Conservation (phyloP, 2,888 invertebrate genomes). For the Carterocephalus palaemon region DNA sequence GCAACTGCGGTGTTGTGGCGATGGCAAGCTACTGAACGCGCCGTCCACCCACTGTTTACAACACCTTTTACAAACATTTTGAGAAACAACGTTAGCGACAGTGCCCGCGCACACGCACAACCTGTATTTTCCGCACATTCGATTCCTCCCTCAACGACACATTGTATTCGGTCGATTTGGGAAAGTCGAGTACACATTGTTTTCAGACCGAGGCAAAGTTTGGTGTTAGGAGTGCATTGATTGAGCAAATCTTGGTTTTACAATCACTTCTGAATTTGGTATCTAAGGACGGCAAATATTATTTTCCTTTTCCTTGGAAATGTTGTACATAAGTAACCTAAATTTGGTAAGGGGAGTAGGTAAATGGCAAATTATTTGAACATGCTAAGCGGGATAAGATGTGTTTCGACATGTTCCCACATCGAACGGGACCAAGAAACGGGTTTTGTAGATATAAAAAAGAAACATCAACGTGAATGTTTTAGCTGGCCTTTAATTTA, state of each 20-base stretch:
- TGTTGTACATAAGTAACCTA: too few species aligned
- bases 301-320: too few species aligned
- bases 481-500: too few species aligned
- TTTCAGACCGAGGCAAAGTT: constrained; percentile 1
- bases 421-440: too few species aligned
- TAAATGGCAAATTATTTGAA: too few species aligned
- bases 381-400: too few species aligned
- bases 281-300: too few species aligned
- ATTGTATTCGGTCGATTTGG: constrained; percentile 16
- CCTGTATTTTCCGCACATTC: constrained; percentile 33
- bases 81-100: constrained; percentile 47
- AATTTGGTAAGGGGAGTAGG: too few species aligned
- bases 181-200: constrained; percentile 20
- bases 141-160: constrained; percentile 16
- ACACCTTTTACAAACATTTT: constrained; percentile 47
- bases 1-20: constrained; percentile 39
- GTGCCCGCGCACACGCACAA: constrained; percentile 35
- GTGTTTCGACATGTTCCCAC: too few species aligned
- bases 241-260: background rate
- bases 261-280: too few species aligned
- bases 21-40: constrained; percentile 41
- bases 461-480: too few species aligned
- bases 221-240: constrained; percentile 1
- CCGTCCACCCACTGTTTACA: constrained; percentile 32
- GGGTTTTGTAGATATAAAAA: too few species aligned